Base-by-base conservation (phyloP, 2,888 invertebrate genomes). In the Stratiomys singularior region DNA sequence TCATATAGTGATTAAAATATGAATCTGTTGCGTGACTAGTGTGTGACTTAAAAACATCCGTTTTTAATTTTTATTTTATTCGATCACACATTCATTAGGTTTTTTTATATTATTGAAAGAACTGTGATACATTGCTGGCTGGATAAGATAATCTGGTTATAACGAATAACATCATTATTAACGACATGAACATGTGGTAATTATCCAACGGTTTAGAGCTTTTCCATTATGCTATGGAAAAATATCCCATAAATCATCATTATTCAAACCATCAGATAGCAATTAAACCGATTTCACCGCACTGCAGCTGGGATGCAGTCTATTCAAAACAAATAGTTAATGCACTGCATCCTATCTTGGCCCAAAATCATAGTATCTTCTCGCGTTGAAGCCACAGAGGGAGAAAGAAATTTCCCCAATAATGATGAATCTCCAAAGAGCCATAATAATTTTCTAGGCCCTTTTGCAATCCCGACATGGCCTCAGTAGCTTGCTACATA, bases 201-300 rank as follows among this genome's bases (percentile, higher is more conserved):
- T 60, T 60, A 60, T 21, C 25, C 11, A 18, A 60, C 58, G 23
- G 23, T 60, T 60, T 60, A 60, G 7, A 11, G 25, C 23, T 11
- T 9, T 37, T n/a, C 23, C 58, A 60, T 60, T 60, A 23, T 60
- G 58, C 13, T 11, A 3, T 4, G 23, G 21, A 23, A 25, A 23
- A 18, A 7, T 13, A 60, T 60, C 58, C 2, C 4, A n/a, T 21
- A 23, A 18, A 60, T 21, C 25, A 25, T 60, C 18, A 25, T 3
- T 60, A 9, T 13, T 15, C 4, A 52, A 52, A 13, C 58, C 21
- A 21, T 11, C 18, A 23, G 58, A 25, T 25, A 60, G 23, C 58
- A 18, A 60, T 60, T 5, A 18, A 25, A 60, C 23, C 58, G 58
- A 60, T 60, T 60, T 60, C 58, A 25, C 58, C 23, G 58, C 58